These are phyloP conservation scores for Planiliza haematocheilus DNA, from an alignment of 2,113 vertebrate species.

Conservation along the genomic window DNA sequence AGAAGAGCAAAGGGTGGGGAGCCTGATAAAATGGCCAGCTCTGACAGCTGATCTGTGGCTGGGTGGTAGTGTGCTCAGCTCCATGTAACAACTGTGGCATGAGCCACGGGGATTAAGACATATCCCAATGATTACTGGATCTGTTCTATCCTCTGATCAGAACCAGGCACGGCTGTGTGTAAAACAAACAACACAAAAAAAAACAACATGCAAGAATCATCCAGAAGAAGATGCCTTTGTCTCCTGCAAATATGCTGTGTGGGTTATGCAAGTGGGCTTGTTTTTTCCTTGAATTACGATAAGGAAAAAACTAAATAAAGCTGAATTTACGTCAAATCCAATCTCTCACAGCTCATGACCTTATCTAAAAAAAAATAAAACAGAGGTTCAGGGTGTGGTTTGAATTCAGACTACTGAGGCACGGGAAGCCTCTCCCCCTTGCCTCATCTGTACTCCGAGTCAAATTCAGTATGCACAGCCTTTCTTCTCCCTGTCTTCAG, in stretches of 20 bases:
- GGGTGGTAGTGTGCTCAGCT: constrained; percentile 56
- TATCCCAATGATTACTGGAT: constrained; percentile 68
- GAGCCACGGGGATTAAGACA: constrained; percentile 61
- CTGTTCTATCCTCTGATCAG: constrained; percentile 57
- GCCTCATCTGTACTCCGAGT: constrained; percentile 66
- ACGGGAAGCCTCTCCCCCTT: constrained; percentile 46
- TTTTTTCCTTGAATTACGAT: constrained; percentile 39
- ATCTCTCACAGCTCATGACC: constrained; percentile 56
- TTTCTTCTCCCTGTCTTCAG: constrained; percentile 71
- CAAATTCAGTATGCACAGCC: constrained; percentile 74
- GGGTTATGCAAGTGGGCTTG: constrained; percentile 25
- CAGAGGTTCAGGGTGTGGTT: constrained; percentile 61
- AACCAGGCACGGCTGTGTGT: constrained; percentile 36
- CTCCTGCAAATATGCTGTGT: constrained; percentile 34
- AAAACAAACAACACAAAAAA: not conserved
- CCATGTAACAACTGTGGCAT: constrained; percentile 61
- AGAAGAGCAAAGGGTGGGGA: constrained; percentile 57
- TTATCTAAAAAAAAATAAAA: constrained; percentile 62
- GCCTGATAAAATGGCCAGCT: constrained; percentile 70
- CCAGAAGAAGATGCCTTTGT: constrained; percentile 53
- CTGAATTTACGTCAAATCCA: constrained; percentile 48
- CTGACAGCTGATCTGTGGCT: constrained; percentile 74
- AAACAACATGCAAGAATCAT: constrained; percentile 46
- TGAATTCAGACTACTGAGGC: constrained; percentile 48
- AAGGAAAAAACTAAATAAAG: constrained; percentile 38